Evolutionary conservation across 2,888 invertebrate species (phyloP).

Genomic region (Cheilosia variabilis): DNA sequence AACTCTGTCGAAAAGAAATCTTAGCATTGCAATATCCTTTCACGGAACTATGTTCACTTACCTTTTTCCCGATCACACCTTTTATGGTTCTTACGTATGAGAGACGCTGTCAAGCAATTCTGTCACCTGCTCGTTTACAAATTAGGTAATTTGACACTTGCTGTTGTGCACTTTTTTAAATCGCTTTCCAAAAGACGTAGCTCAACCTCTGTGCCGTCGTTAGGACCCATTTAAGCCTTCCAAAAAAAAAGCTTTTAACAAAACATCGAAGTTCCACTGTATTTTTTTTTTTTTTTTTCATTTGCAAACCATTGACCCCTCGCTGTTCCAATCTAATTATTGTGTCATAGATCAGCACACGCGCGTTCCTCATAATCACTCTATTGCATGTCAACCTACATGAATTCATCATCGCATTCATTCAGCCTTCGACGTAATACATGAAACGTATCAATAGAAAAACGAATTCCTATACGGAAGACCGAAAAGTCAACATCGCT

Average conservation of each 20-base stretch:
- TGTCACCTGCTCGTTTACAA: too few species aligned
- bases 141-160: too few species aligned
- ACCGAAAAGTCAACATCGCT: conserved; percentile 31
- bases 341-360: conserved; percentile 33
- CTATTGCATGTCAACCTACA: conserved; percentile 15
- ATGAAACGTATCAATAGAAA: conserved; percentile 5
- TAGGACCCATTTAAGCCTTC: too few species aligned
- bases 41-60: too few species aligned
- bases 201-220: too few species aligned
- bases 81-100: too few species aligned
- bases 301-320: conserved; percentile 24
- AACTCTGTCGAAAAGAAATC: too few species aligned
- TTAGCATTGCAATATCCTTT: too few species aligned
- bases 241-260: not conserved
- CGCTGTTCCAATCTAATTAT: conserved; percentile 21
- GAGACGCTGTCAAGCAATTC: too few species aligned
- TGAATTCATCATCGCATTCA: not conserved
- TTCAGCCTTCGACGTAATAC: conserved; percentile 12
- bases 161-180: too few species aligned
- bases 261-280: not conserved
- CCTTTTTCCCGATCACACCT: too few species aligned
- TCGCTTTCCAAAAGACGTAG: too few species aligned
- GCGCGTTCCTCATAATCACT: conserved; percentile 13
- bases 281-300: not conserved
- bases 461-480: not conserved